phyloP scores from a whole-genome alignment of 1,140 invertebrate genomes.

The Berghia stephanieae region DNA sequence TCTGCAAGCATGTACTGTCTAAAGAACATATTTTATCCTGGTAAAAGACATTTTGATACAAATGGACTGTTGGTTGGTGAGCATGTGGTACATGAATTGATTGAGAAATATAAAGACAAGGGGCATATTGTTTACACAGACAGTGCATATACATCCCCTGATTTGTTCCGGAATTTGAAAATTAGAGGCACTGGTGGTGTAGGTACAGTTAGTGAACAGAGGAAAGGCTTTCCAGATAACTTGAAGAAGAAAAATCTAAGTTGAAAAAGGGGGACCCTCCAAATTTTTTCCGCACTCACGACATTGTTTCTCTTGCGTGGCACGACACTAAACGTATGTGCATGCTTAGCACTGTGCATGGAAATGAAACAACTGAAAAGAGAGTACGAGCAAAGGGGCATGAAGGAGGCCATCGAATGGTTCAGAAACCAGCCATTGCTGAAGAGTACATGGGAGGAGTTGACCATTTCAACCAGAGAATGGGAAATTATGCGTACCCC shows the following conservation, averaged over 20 bases:
- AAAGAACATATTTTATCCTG: no score
- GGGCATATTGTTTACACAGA: no score
- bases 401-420: not conserved
- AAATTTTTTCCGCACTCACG: not conserved
- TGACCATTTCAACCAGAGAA: constrained; percentile 9
- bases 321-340: not conserved
- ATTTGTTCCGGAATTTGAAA: no score
- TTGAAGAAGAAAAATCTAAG: not conserved
- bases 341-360: constrained; percentile 7
- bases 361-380: not conserved
- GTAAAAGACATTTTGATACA: no score
- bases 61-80: no score
- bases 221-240: not conserved
- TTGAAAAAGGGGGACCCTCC: not conserved
- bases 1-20: no score
- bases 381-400: not conserved
- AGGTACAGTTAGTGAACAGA: no score
- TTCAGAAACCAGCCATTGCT: not conserved
- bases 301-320: not conserved
- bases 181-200: no score
- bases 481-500: not conserved
- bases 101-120: no score
- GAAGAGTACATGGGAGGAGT: not conserved
- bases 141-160: no score
- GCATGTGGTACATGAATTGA: no score